A percentile compares a stretch with the other conserved stretches of the same genome.
Conservation (phyloP, 53 echinoderm and acorn worm species). For the Echinometra lucunter region DNA sequence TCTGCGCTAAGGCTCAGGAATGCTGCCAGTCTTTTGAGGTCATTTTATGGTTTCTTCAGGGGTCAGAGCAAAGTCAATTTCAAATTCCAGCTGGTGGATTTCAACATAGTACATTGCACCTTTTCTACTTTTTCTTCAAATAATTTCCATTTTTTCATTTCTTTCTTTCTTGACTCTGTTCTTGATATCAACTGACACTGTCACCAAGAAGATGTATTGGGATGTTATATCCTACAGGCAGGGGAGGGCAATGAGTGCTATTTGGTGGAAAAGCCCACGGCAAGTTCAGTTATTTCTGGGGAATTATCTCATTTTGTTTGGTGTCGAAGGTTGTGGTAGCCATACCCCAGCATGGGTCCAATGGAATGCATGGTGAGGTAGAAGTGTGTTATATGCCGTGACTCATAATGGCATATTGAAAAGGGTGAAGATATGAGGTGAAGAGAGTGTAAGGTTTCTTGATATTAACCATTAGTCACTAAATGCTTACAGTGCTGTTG, state of each 20-base stretch:
- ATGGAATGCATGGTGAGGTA: background rate
- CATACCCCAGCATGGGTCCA: conserved; percentile 16
- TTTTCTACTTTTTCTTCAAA: background rate
- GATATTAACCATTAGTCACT: background rate
- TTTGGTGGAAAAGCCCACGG: conserved; percentile 17
- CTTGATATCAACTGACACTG: conserved; percentile 9
- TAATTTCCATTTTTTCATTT: conserved; percentile 5
- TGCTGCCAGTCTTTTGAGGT: conserved; percentile 5
- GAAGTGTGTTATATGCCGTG: background rate
- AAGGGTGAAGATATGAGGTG: conserved; percentile 19
- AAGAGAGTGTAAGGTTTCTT: conserved; percentile 29
- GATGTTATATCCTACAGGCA: background rate
- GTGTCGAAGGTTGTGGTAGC: conserved; percentile 39
- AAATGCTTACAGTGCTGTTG: background rate
- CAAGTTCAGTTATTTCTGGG: conserved; percentile 52
- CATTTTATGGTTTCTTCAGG: conserved; percentile 48
- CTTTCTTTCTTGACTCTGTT: too few species aligned
- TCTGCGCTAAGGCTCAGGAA: conserved; percentile 38
- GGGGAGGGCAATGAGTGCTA: background rate
- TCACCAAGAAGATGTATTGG: conserved; percentile 22
- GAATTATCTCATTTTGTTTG: conserved; percentile 45
- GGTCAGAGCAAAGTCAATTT: conserved; percentile 41
- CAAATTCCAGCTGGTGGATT: conserved; percentile 47
- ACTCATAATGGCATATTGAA: conserved; percentile 3
- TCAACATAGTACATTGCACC: conserved; percentile 34